These are phyloP conservation scores for Drosophila sordidula DNA, from an alignment of 2,888 invertebrate species.

Conservation along the genomic window DNA sequence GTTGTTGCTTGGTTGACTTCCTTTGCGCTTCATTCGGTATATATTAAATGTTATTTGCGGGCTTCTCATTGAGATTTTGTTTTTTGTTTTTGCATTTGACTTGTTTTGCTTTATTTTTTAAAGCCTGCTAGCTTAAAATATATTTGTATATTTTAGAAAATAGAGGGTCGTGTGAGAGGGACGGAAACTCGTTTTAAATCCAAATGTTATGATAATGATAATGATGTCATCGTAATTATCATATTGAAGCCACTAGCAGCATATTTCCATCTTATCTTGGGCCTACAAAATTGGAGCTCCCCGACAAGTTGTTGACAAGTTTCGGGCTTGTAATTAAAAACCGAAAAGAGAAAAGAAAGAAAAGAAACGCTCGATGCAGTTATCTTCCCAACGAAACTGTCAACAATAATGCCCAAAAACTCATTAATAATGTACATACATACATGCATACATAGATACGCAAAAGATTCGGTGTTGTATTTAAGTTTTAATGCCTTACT, in stretches of 20 bases:
- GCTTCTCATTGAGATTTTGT: conserved; percentile 22
- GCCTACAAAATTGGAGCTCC: conserved; percentile 7
- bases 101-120: too few relatives aligned
- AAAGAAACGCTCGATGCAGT: conserved; percentile 16
- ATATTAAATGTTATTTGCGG: conserved; percentile 22
- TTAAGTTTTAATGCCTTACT: not conserved
- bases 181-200: conserved; percentile 31
- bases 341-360: conserved; percentile 6
- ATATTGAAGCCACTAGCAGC: conserved; percentile 25
- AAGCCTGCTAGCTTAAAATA: not conserved
- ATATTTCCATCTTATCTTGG: conserved; percentile 33
- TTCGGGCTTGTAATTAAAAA: conserved; percentile 43
- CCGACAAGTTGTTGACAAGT: conserved; percentile 31
- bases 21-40: conserved; percentile 35
- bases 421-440: conserved; percentile 38
- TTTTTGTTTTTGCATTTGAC: conserved; percentile 4
- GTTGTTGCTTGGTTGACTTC: conserved; percentile 60
- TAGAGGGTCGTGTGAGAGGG: conserved; percentile 11
- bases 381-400: conserved; percentile 28
- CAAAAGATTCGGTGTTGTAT: conserved; percentile 5
- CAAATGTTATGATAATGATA: conserved; percentile 2
- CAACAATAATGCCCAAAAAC: conserved; percentile 20
- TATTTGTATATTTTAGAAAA: not conserved
- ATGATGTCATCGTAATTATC: conserved; percentile 50
- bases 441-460: not conserved